Evolutionary conservation across 2,888 invertebrate genomes (phyloP), one percentile per base, ranked within the genome.

Genomic region (Dryadula phaetusa): DNA sequence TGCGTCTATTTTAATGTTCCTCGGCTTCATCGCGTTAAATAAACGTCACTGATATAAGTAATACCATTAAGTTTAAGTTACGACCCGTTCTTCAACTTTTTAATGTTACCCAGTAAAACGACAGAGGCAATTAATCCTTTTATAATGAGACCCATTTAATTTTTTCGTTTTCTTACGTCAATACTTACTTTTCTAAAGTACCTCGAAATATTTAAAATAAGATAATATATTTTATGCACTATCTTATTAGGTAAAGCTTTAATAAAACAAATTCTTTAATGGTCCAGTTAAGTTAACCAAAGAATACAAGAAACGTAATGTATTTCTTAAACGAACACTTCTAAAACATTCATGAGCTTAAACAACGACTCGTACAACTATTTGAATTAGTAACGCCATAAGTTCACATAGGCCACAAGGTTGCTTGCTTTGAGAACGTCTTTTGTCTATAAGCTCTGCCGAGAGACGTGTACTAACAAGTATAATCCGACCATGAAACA

Each of bases 401-500:
- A 79, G 82, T 84, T 85, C 84, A 82, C 83, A 86, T 63, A 61
- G 81, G 76, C 77, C 77, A 79, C 81, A 84, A 83, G 82, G 83
- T 85, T 84, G 83, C 79, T 82, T 82, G 84, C 84, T 85, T 83
- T 84, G 82, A 84, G 85, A 86, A 86, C 85, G 82, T 83, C 83
- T 86, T 84, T 85, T 87, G 86, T 87, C 83, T 86, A 81, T 85
- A 78, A 82, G 80, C 80, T 78, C 75, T 76, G 67, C 77, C 16
- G 52, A 52, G 75, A 79, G 78, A 77, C 60, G 81, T 77, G 78
- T 78, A 78, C 81, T 75, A 77, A 79, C 81, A 79, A 77, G 75
- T 79, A 80, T 82, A 77, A 86, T 75, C 80, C 86, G 78, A 66
- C 82, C 76, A 71, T 68, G 72, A 76, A 47, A 69, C 44, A 62